phyloP scores from a whole-genome alignment of 2,797 vertebrate genomes.

The Enteromius thamalakanensis region DNA sequence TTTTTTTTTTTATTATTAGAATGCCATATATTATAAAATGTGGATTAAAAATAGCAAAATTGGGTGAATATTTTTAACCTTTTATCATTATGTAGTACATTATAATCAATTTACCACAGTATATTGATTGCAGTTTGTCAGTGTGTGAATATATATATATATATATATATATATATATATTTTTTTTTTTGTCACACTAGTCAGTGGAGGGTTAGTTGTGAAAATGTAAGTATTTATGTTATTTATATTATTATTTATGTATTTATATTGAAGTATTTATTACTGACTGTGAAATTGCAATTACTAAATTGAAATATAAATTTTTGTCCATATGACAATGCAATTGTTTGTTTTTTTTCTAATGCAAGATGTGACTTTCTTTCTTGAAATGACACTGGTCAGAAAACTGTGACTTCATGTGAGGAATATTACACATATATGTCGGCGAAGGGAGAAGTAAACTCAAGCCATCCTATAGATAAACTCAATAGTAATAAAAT shows the following conservation, averaged over 20 bases:
- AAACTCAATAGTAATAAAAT: too few species aligned
- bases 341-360: not conserved
- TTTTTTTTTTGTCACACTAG: not conserved
- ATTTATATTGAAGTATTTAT: not conserved
- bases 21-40: not conserved
- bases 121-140: too few species aligned
- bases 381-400: not conserved
- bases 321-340: not conserved
- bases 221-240: too few species aligned
- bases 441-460: not conserved
- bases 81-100: too few species aligned
- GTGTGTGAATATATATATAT: too few species aligned
- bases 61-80: not conserved
- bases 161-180: not conserved
- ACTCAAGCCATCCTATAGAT: not conserved
- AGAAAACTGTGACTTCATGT: too few species aligned
- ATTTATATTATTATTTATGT: too few species aligned
- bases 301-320: not conserved
- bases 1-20: not conserved
- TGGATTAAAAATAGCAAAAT: not conserved
- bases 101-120: too few species aligned
- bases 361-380: not conserved
- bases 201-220: not conserved
- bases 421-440: slow-evolving; percentile 21
- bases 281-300: not conserved